Evolutionary conservation across 2,797 vertebrate species (phyloP), one percentile per base, ranked within the genome.

Genomic region (Acanthopagrus latus): DNA sequence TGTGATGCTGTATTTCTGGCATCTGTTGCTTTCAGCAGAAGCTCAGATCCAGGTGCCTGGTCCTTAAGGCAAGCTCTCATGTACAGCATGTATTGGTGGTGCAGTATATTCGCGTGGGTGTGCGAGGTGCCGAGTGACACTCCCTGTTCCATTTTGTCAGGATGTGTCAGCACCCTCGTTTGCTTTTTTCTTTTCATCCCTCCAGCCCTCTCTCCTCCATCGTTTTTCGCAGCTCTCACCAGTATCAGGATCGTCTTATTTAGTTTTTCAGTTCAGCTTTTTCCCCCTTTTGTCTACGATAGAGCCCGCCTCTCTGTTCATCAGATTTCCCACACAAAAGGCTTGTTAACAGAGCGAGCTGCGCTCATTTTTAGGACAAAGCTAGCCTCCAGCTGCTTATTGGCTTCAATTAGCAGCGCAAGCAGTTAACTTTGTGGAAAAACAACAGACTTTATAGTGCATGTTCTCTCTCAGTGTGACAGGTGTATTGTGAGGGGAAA

Each of bases 121-220:
- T 74, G 56, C 11, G 77, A 88, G 88, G 90, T 88, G 90, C 73
- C 82, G 91, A 93, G 84, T 89, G 91, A 88, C 62, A 69, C 82
- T 81, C 78, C 76, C 89, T 89, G 89, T 89, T 88, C 60, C 65
- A 52, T 82, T 91, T 82, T 89, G 89, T 94, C 89, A 89, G 85
- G 66, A 85, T 81, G 84, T 92, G 90, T 93, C 93, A 91, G 76
- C 91, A 60, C 84, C 78, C 64, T 81, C 46, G 13, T 65, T 43
- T 27, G 60, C 71, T 60, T 81, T 76, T 33, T 86, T 73, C 71
- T 80, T 69, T 81, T 65, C 46, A 58, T 73, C 73, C 76, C 80
- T 81, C 12, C 48, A 58, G 68, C 74, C 47, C 8, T 54, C 52
- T 71, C 56, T 57, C 48, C 69, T 66, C 27, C 14, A 1, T 78